phyloP scores from a whole-genome alignment of 2,797 vertebrate genomes.

The Scyliorhinus canicula region DNA sequence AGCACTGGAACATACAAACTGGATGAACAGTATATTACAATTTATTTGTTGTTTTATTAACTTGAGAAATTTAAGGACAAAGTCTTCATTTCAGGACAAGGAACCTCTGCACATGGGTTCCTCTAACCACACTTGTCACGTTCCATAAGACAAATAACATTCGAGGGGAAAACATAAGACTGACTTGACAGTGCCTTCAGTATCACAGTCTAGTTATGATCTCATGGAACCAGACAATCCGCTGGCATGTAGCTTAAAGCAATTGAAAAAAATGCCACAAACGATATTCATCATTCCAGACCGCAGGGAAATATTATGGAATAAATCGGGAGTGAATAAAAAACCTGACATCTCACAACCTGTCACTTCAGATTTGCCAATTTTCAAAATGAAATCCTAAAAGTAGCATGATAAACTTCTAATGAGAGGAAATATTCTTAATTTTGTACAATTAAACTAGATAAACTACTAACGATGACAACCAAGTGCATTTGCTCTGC shows the following conservation, averaged over 20 bases:
- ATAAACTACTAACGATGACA: neutral
- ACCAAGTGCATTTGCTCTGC: no score
- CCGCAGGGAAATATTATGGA: neutral
- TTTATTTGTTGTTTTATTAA: neutral
- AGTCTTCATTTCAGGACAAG: neutral
- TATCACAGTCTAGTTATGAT: neutral
- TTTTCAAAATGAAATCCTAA: neutral
- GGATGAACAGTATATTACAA: neutral
- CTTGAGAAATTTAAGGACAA: constrained; percentile 8
- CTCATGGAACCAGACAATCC: neutral
- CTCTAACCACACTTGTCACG: neutral
- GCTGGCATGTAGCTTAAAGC: neutral
- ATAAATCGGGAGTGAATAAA: neutral
- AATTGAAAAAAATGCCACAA: neutral
- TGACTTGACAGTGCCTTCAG: neutral
- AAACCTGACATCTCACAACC: neutral
- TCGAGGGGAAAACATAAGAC: neutral
- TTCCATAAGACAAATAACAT: neutral
- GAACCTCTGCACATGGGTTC: no score
- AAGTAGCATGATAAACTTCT: neutral
- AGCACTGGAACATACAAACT: neutral
- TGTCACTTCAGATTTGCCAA: neutral
- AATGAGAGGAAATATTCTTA: neutral
- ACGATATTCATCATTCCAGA: neutral
- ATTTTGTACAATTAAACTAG: neutral